These are phyloP conservation scores for Corythornis vintsioides DNA, from an alignment of 2,113 vertebrate genomes.

Conservation along the genomic window DNA sequence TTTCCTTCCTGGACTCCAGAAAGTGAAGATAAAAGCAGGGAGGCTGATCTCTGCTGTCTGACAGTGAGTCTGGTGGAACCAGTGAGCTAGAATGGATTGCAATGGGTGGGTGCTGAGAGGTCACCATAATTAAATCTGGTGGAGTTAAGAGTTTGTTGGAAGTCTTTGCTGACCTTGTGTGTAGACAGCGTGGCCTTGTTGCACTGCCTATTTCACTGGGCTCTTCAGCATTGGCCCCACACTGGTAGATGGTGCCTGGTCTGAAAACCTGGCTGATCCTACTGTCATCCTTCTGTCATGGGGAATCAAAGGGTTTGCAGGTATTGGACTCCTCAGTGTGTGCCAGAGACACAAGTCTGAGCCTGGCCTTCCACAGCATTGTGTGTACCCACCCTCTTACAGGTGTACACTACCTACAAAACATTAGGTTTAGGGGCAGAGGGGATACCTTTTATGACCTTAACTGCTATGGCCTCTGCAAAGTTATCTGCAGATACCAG, in stretches of 20 bases:
- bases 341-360: background rate
- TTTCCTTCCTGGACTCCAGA: background rate
- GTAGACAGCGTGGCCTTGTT: accelerated
- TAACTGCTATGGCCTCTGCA: background rate
- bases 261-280: background rate
- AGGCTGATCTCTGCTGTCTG: background rate
- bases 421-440: background rate
- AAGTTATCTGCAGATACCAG: background rate
- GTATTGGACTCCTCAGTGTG: background rate
- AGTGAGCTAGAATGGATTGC: background rate
- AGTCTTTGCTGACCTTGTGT: background rate
- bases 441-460: background rate
- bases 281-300: background rate
- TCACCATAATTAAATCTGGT: background rate
- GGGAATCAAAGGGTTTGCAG: background rate
- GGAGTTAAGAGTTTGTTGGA: background rate
- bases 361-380: background rate
- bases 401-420: background rate
- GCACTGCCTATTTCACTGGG: background rate
- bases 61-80: background rate
- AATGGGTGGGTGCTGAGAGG: background rate
- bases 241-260: background rate
- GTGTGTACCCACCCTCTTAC: background rate
- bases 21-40: background rate
- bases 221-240: background rate